Evolutionary conservation across 1,140 invertebrate species (phyloP), one percentile per base, ranked within the genome.

Genomic region (Dendroctonus ponderosae): DNA sequence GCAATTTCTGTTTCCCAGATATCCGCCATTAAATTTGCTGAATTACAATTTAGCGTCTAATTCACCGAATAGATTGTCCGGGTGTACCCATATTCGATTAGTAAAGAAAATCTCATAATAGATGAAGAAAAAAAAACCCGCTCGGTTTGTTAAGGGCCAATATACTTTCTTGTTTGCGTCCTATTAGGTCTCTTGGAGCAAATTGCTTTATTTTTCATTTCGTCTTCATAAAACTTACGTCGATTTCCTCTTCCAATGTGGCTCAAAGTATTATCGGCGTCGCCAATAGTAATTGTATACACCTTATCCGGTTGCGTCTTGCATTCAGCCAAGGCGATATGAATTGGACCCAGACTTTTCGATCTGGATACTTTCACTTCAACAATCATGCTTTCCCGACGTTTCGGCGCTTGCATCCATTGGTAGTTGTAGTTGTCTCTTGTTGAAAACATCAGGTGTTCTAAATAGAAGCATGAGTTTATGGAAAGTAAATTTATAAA

Each of bases 231-330:
- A 63, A 14, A 38, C 54, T 77, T 72, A 87, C 85, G 85, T 71
- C 86, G 84, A 79, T 84, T 84, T 59, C 85, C 85, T 69, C 85
- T 81, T 68, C 84, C 84, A 38, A 87, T 84, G 83, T 84, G 86
- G n/a, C 70, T 75, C 9, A 76, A 52, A 4, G 81, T 82, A 54
- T 85, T 82, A 54, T 79, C 84, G 39, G 78, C 78, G 70, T 85
- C 85, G 26, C 81, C 81, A 42, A 86, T 80, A 5, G 85, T 84
- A 48, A 86, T 80, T 63, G 83, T 77, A 69, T 86, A 86, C 83
- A 85, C 85, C 56, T 82, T 80, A 38, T 85, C 82, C 0, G 81
- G 79, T 5, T 82, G 76, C 44, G 80, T 79, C 26, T 79, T 74
- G 43, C 79, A 78, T 44, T 82, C 78, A 5, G 83, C 84, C 46